Evolutionary conservation across 92 coral and sea anemone genomes (phyloP), one percentile per base, ranked within the genome.

Genomic region (Pocillopora grandis): DNA sequence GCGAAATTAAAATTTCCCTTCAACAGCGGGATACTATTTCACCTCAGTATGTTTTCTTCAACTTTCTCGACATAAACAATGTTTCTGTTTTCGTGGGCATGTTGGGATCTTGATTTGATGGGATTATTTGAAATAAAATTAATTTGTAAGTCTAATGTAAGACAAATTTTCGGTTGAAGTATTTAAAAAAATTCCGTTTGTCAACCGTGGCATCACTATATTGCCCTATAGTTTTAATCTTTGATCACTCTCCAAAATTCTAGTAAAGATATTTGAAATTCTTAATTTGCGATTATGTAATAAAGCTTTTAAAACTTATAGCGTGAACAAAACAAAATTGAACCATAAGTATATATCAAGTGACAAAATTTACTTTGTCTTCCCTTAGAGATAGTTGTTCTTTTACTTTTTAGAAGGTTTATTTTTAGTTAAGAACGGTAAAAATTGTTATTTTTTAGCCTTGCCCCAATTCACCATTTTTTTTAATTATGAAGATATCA

Each of bases 1-100:
- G 69, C 57, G 10, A 81, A 81, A 81, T 81, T 77, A 81, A 81
- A 69, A 71, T 58, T 81, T 71, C 66, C 48, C 10, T 78, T 48
- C n/a, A 37, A 18, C 85, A 81, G 85, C 77, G 19, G 85, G 85
- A 48, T 58, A 19, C 85, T 60, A 18, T 31, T 61, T 71, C 58
- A 58, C 36, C 58, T 42, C 57, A 65, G 58, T 42, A 42, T 80
- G 76, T 68, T 68, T 80, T 70, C 56, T 27, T 69, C 56, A 69
- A 13, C 56, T 36, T 68, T 68, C 58, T 19, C 67, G 14, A 27
- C 70, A 17, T 71, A 76, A 61, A 76, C 11, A 36, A 56, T 37
- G n/a, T 20, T 33, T 58, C 72, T 60, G 85, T 69, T 78, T 78
- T 13, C 20, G 70, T 67, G n/a, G 58, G 18, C 16, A 71, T 17